Evolutionary conservation across 1,140 invertebrate species (phyloP).

Genomic region (Nasonia giraulti): DNA sequence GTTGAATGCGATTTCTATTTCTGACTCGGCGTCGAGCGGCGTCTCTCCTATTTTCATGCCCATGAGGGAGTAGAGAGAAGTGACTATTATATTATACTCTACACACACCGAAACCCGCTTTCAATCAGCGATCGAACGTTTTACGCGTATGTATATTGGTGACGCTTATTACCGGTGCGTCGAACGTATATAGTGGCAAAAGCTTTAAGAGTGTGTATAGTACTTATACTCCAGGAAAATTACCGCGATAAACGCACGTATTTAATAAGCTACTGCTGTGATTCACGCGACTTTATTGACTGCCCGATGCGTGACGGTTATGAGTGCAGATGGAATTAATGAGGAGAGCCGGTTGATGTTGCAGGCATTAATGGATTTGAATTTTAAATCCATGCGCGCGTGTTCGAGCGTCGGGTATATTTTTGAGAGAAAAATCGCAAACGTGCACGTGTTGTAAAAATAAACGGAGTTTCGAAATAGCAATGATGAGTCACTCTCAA

Average conservation of each 20-base stretch:
- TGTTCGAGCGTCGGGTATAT: too few species aligned
- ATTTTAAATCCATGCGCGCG: too few species aligned
- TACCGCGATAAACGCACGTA: background rate
- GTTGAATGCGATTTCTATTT: slow-evolving; percentile 46
- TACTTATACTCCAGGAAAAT: background rate
- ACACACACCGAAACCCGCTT: background rate
- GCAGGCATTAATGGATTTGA: too few species aligned
- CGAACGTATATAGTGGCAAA: background rate
- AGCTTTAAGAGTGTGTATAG: background rate
- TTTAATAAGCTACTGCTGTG: background rate
- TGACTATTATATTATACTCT: too few species aligned
- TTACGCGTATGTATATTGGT: too few species aligned
- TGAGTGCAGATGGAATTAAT: background rate
- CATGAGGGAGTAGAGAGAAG: background rate
- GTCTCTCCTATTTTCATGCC: slow-evolving; percentile 47
- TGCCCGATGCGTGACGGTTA: background rate
- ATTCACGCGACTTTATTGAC: slow-evolving; percentile 10
- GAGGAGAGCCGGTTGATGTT: background rate
- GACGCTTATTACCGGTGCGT: too few species aligned
- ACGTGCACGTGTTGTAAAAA: too few species aligned
- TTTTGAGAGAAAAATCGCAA: too few species aligned
- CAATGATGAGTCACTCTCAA: too few species aligned
- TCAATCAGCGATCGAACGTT: too few species aligned
- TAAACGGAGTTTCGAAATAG: too few species aligned
- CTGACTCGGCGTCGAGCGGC: slow-evolving; percentile 17